A percentile compares a stretch with the other conserved stretches of the same genome.
Conservation (phyloP, 2,797 vertebrate species). For the Gallirallus australis region DNA sequence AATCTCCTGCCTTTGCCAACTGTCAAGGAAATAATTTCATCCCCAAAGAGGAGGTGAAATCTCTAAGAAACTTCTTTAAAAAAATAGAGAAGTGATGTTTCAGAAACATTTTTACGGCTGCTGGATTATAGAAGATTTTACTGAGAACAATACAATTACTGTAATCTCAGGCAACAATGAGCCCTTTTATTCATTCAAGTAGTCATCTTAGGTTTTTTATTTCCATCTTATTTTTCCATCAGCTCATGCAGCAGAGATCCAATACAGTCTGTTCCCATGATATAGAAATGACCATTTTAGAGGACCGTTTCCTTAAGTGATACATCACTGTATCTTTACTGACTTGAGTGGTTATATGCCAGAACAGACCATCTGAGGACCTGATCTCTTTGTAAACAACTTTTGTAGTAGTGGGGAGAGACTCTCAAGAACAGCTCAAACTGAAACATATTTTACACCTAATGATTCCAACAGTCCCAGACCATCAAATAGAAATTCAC, state of each 20-base stretch:
- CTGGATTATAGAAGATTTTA: background rate
- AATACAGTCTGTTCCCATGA: background rate
- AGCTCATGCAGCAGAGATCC: background rate
- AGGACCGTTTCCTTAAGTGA: background rate
- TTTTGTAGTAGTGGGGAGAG: background rate
- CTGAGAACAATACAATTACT: constrained; percentile 15
- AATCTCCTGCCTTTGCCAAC: constrained; percentile 58
- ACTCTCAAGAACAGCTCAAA: background rate
- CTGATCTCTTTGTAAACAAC: background rate
- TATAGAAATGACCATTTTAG: background rate
- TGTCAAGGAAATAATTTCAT: constrained; percentile 62
- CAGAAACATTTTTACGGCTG: background rate
- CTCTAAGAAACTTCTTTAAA: background rate
- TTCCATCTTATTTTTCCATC: background rate
- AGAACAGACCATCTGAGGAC: background rate
- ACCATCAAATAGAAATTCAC: background rate
- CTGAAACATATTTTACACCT: background rate
- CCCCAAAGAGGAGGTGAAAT: constrained; percentile 38
- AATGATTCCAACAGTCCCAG: background rate
- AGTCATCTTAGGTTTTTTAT: background rate
- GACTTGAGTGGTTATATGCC: too few species aligned
- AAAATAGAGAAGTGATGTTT: background rate
- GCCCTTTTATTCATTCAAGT: background rate
- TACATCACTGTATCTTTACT: background rate
- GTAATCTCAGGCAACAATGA: background rate